Percentiles rank a stretch among this genome's conserved stretches.
These are phyloP conservation scores for Austrofundulus limnaeus DNA, from an alignment of 2,113 vertebrate species.

Conservation along the genomic window DNA sequence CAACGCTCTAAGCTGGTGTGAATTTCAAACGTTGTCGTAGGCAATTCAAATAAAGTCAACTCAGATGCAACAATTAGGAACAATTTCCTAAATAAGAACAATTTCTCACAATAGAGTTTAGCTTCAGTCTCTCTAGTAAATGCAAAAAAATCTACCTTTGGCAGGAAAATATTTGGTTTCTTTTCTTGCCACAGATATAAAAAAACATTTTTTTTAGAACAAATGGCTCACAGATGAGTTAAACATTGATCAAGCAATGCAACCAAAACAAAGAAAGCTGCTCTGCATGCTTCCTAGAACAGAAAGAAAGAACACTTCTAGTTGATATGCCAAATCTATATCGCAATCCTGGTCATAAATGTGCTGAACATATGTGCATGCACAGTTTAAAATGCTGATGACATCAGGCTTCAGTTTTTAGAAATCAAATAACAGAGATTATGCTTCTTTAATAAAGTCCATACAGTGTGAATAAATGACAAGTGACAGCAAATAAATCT, in stretches of 20 bases:
- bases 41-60: constrained; percentile 21
- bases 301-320: neutral
- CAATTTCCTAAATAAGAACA: neutral
- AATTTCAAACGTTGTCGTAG: neutral
- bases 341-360: neutral
- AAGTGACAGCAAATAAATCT: constrained; percentile 1
- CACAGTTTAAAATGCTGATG: constrained; percentile 1
- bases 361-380: constrained; percentile 10
- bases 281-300: constrained; percentile 1
- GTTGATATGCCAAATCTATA: constrained; percentile 7
- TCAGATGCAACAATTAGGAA: neutral
- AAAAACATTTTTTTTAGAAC: neutral
- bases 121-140: neutral
- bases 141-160: neutral
- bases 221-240: constrained; percentile 15
- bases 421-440: neutral
- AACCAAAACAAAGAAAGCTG: constrained; percentile 9
- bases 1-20: constrained; percentile 1
- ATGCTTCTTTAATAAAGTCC: constrained; percentile 16
- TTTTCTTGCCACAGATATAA: neutral
- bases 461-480: neutral
- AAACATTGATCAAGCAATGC: constrained; percentile 4
- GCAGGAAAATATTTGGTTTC: neutral
- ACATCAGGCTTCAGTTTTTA: neutral
- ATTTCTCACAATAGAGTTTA: neutral